A percentile compares a stretch with the other conserved stretches of the same genome.
Conservation (phyloP, 2,113 vertebrate species). For the Pandion haliaetus region DNA sequence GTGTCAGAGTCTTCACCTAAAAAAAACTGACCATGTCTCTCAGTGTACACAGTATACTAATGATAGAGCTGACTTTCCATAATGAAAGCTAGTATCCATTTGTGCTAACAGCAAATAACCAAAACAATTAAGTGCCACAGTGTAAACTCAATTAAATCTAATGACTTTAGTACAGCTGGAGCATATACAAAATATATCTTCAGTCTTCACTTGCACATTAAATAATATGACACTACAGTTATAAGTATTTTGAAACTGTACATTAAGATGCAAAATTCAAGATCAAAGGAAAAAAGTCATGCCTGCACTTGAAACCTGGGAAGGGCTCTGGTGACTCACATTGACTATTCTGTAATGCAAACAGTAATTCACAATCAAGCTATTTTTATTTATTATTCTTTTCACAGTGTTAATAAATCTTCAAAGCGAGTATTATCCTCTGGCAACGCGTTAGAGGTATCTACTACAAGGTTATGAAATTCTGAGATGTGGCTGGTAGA, state of each 20-base stretch:
- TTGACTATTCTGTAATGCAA: background rate
- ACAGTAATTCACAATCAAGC: background rate
- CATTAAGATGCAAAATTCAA: background rate
- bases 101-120: background rate
- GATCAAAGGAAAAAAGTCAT: background rate
- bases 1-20: background rate
- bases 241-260: background rate
- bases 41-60: background rate
- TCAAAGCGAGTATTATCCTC: background rate
- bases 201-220: background rate
- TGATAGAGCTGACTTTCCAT: background rate
- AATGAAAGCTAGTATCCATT: background rate
- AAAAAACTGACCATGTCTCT: fast-evolving
- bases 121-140: background rate
- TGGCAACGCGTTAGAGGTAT: background rate
- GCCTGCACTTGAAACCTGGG: background rate
- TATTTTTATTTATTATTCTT: background rate
- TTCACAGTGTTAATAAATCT: background rate
- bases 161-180: background rate
- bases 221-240: background rate
- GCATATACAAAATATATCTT: background rate
- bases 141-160: background rate
- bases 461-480: background rate
- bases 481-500: background rate
- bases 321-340: background rate